Evolutionary conservation across 2,113 vertebrate species (phyloP).

Genomic region (Crotalus helleri): DNA sequence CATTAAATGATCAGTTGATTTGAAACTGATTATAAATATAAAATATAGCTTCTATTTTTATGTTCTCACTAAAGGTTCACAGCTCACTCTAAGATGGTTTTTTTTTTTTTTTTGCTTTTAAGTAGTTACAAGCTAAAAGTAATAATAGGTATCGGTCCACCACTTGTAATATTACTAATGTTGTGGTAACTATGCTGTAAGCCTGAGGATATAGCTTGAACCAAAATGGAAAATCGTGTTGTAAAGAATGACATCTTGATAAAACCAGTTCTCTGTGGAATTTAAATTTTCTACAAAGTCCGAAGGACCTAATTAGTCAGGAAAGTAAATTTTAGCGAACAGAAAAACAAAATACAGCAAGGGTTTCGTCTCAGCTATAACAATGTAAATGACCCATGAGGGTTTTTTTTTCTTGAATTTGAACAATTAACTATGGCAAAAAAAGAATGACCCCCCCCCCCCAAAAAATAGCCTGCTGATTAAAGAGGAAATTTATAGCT

Average conservation of each 20-base stretch:
- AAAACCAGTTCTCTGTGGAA: neutral
- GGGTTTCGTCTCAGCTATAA: neutral
- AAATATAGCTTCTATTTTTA: neutral
- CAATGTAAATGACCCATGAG: neutral
- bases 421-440: neutral
- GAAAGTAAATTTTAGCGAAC: neutral
- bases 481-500: constrained; percentile 9
- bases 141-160: neutral
- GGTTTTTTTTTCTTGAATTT: neutral
- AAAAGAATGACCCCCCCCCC: neutral
- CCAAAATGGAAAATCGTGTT: neutral
- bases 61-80: neutral
- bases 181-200: neutral
- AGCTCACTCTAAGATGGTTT: neutral
- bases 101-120: neutral
- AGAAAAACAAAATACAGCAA: neutral
- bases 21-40: neutral
- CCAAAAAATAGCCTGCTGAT: neutral
- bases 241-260: neutral
- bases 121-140: neutral
- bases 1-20: neutral
- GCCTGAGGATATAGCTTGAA: neutral
- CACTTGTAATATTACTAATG: neutral
- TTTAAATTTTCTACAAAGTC: neutral
- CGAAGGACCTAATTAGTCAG: neutral